Base-by-base conservation (phyloP, 2,888 invertebrate species). In the Deilephila elpenor region DNA sequence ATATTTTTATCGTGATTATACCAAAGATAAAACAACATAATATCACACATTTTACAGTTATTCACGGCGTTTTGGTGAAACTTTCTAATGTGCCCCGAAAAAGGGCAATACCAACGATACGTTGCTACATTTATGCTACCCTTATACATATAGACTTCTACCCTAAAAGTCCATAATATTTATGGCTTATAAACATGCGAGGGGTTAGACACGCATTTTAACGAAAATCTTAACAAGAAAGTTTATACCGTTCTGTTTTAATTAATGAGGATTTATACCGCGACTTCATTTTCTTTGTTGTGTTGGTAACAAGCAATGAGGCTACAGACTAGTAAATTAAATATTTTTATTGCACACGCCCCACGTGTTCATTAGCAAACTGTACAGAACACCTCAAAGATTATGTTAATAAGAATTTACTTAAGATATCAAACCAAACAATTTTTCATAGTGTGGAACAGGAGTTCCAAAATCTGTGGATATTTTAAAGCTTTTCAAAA, bases 161-260 rank as follows among this genome's bases (percentile, higher is more conserved):
- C 82, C 87, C 87, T 86, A 79, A 82, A 83, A 82, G 81, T 82
- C 86, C 82, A 80, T 82, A 84, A 87, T 88, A 86, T 91, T 92
- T 90, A 93, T 86, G 87, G 83, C 80, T 59, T 59, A 79, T 80
- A 83, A 90, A 89, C 92, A 92, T 87, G 93, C 92, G 78, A 92
- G 75, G 82, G 83, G 83, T 75, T 77, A 80, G 76, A 80, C 77
- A 83, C 81, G 79, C 80, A 80, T 67, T 44, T 44, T 51, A 51
- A 29, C 29, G 60, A 60, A 44, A 62, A 62, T 56, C 56, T n/a
- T 62, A 62, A 34, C 32, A 62, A 62, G 61, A 62, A 62, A 34
- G 32, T 62, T 62, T 62, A 34, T 62, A 25, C 7, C 64, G 14
- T n/a, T n/a, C 19, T 67, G 14, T 25, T 51, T 25, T 67, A 25